phyloP scores from a whole-genome alignment of 2,113 vertebrate species.

The Microcebus ravelobensis region DNA sequence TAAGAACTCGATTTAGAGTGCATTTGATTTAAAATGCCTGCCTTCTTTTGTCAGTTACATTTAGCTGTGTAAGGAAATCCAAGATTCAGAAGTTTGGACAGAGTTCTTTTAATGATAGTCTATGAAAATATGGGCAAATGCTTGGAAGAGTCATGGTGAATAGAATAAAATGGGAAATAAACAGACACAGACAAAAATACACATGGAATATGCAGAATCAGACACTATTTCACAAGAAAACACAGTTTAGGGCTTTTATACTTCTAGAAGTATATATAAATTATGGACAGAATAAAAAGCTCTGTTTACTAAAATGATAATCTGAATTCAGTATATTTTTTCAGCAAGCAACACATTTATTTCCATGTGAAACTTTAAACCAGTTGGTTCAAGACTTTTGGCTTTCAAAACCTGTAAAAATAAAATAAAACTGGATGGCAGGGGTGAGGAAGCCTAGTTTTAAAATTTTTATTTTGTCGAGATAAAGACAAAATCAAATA shows the following conservation, averaged over 20 bases:
- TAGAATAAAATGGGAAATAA: not conserved
- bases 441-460: not conserved
- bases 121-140: not conserved
- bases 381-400: constrained; percentile 20
- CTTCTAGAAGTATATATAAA: not conserved
- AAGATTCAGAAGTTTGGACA: not conserved
- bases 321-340: constrained; percentile 9
- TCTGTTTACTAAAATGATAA: not conserved
- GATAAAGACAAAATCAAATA: not conserved
- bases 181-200: not conserved
- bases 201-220: not conserved
- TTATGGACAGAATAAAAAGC: not conserved
- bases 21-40: not conserved
- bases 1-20: not conserved
- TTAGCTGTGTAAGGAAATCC: not conserved
- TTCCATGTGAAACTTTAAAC: constrained; percentile 13
- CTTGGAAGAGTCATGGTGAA: not conserved
- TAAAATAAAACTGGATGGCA: not conserved
- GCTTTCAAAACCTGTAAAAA: not conserved
- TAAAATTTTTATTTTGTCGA: constrained; percentile 21
- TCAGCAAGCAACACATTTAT: not conserved
- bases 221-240: not conserved
- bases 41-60: not conserved
- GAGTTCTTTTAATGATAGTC: not conserved
- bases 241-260: not conserved